Evolutionary conservation across 2,888 invertebrate species (phyloP).

Genomic region (Acanthococcus lagerstroemiae): DNA sequence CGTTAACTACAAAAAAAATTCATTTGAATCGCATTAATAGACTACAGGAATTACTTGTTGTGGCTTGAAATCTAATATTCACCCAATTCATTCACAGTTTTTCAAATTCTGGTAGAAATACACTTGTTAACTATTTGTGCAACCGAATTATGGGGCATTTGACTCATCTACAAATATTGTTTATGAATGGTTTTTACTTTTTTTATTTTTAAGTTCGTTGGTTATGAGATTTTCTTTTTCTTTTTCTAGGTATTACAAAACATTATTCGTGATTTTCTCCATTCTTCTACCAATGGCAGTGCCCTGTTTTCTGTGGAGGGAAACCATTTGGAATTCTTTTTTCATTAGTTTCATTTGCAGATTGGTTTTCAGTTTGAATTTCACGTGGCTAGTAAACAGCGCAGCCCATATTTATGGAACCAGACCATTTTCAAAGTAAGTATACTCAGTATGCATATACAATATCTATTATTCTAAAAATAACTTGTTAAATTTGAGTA

Average conservation of each 20-base stretch:
- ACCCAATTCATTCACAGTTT: too few species aligned
- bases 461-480: neutral
- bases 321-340: conserved; percentile 51
- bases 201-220: too few species aligned
- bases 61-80: too few species aligned
- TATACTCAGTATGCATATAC: neutral
- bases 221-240: too few species aligned
- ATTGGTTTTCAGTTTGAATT: conserved; percentile 55
- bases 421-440: conserved; percentile 64
- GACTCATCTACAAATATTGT: neutral
- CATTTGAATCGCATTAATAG: too few species aligned
- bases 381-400: conserved; percentile 75
- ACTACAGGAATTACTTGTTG: too few species aligned
- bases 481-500: neutral
- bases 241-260: conserved; percentile 55
- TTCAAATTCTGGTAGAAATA: too few species aligned
- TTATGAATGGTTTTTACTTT: too few species aligned
- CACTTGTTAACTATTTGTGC: too few species aligned
- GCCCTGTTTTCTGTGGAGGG: conserved; percentile 60
- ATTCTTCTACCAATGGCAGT: conserved; percentile 53
- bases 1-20: too few species aligned
- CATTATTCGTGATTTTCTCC: conserved; percentile 50
- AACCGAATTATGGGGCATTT: neutral
- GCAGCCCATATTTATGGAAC: conserved; percentile 69
- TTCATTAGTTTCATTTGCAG: conserved; percentile 53